Conservation (phyloP, 2,113 vertebrate genomes). For the Etheostoma spectabile region DNA sequence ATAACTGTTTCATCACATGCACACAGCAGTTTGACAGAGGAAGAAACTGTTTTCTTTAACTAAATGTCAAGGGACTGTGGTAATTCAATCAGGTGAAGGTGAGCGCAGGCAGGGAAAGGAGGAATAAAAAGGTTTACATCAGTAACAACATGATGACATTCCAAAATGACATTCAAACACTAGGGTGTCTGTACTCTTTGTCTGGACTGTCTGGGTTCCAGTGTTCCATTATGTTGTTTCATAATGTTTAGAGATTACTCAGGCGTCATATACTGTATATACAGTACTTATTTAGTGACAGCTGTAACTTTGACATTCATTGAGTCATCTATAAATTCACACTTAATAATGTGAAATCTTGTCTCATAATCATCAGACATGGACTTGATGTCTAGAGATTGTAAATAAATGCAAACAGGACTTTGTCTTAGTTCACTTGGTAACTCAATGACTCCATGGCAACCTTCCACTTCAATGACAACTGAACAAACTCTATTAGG, state of each 20-base stretch:
- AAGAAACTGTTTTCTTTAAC: neutral
- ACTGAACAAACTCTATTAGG: too few relatives aligned
- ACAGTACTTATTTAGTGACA: too few relatives aligned
- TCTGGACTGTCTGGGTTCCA: neutral
- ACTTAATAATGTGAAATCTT: too few relatives aligned
- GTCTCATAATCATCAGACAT: too few relatives aligned
- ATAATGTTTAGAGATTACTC: neutral
- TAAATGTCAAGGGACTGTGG: neutral
- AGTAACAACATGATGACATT: neutral
- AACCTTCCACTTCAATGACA: too few relatives aligned
- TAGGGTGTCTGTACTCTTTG: neutral
- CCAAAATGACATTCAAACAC: conserved; percentile 12
- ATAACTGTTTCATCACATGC: neutral
- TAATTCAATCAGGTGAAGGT: conserved; percentile 3
- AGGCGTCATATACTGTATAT: neutral
- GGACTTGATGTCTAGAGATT: too few relatives aligned
- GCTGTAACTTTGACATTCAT: too few relatives aligned
- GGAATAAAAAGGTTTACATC: neutral
- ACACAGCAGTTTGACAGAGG: neutral
- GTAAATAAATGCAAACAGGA: too few relatives aligned
- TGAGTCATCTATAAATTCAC: too few relatives aligned
- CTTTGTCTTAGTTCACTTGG: too few relatives aligned
- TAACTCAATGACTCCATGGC: too few relatives aligned
- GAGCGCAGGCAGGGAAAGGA: neutral
- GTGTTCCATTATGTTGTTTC: neutral